A percentile compares a stretch with the other conserved stretches of the same genome.
phyloP scores from a whole-genome alignment of 2,113 vertebrate species.

The Struthio camelus region DNA sequence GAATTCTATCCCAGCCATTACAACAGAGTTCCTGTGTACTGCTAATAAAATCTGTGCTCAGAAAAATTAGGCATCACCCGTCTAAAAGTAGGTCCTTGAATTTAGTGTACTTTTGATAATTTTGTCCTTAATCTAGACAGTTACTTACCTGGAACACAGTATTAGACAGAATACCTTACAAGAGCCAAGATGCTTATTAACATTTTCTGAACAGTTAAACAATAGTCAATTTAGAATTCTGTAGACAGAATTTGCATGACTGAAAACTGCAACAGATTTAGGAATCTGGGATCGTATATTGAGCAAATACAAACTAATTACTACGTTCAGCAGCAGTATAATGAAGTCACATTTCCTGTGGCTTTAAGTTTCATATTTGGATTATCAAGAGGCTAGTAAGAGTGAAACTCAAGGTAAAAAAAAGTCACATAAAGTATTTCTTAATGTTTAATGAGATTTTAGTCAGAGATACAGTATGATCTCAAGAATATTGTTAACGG shows the following conservation, averaged over 20 bases:
- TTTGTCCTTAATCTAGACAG: neutral
- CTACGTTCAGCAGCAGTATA: neutral
- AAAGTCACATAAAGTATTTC: neutral
- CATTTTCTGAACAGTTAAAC: neutral
- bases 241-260: neutral
- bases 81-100: neutral
- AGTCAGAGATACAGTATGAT: too few species aligned
- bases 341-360: neutral
- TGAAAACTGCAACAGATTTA: neutral
- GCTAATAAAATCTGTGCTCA: neutral
- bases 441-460: neutral
- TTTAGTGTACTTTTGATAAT: neutral
- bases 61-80: neutral
- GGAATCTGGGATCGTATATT: rapidly evolving
- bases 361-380: neutral
- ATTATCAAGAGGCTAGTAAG: neutral
- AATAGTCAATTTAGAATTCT: neutral
- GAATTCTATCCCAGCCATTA: neutral
- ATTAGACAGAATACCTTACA: neutral
- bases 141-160: neutral
- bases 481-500: neutral
- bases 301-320: neutral
- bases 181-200: neutral
- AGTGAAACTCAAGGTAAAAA: neutral
- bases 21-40: neutral